Conservation (phyloP, 2,888 invertebrate genomes). For the Polia nebulosa region DNA sequence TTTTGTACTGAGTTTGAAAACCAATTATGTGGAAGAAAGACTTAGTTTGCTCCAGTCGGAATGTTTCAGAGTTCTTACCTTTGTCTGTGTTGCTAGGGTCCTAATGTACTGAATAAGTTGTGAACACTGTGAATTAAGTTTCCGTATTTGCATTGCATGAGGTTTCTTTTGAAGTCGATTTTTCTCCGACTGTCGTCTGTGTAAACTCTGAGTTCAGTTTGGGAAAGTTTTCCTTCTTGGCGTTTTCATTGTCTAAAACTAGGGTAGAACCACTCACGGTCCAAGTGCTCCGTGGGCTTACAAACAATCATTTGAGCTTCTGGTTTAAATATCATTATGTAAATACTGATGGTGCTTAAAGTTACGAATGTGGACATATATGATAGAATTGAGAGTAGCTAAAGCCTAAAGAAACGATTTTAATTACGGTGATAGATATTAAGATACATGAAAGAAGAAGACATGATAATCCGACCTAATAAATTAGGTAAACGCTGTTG, state of each 20-base stretch:
- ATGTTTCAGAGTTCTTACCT: slow-evolving; percentile 49
- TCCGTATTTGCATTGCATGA: slow-evolving; percentile 61
- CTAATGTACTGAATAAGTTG: slow-evolving; percentile 63
- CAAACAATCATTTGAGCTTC: background rate
- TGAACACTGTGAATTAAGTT: slow-evolving; percentile 60
- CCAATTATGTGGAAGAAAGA: slow-evolving; percentile 78
- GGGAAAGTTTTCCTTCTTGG: slow-evolving; percentile 26
- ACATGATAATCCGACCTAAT: background rate
- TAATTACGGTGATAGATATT: background rate
- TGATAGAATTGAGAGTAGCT: too few relatives aligned
- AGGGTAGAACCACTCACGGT: slow-evolving; percentile 12
- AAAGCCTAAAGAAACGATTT: background rate
- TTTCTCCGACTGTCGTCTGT: slow-evolving; percentile 29
- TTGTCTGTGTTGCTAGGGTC: slow-evolving; percentile 42
- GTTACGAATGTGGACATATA: too few relatives aligned
- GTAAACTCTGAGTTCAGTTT: slow-evolving; percentile 36
- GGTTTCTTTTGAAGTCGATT: slow-evolving; percentile 49
- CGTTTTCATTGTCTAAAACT: slow-evolving; percentile 25
- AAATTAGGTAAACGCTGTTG: background rate
- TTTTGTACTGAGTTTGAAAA: slow-evolving; percentile 77
- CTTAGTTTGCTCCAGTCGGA: slow-evolving; percentile 49
- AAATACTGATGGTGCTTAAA: background rate
- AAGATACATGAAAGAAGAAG: background rate
- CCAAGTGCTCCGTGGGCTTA: background rate
- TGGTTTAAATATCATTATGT: slow-evolving; percentile 10